Evolutionary conservation across 1,140 invertebrate species (phyloP).

Genomic region (Cryptotermes secundus): DNA sequence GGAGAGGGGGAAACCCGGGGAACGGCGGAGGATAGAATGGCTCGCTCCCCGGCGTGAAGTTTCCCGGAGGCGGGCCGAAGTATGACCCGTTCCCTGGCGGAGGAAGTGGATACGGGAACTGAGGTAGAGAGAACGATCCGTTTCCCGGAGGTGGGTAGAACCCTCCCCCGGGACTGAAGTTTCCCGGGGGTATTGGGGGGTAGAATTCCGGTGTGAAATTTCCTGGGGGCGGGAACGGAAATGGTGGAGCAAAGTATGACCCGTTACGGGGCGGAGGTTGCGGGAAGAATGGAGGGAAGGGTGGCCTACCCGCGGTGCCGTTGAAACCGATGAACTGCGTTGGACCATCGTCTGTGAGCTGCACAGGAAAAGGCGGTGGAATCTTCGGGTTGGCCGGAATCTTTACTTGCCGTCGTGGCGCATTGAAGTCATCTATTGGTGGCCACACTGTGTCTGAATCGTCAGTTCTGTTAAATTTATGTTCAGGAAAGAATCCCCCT

Average conservation of each 20-base stretch:
- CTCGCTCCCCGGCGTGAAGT: constrained; percentile 60
- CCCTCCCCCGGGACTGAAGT: constrained; percentile 60
- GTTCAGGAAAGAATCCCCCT: constrained; percentile 65
- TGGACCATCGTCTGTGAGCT: constrained; percentile 75
- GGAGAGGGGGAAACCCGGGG: constrained; percentile 46
- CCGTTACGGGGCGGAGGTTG: constrained; percentile 51
- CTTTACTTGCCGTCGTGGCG: constrained; percentile 75
- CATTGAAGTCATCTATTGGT: constrained; percentile 79
- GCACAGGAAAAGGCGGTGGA: constrained; percentile 86
- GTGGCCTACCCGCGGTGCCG: constrained; percentile 41
- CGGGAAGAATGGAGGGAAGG: constrained; percentile 44
- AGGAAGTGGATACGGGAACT: constrained; percentile 40
- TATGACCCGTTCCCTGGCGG: constrained; percentile 29
- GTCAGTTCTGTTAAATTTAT: constrained; percentile 47
- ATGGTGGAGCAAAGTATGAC: constrained; percentile 54
- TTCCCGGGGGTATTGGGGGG: constrained; percentile 49
- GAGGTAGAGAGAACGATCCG: constrained; percentile 31
- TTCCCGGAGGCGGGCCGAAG: constrained; percentile 49
- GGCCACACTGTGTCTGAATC: constrained; percentile 58
- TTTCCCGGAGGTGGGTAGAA: constrained; percentile 32
- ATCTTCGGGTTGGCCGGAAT: constrained; percentile 71
- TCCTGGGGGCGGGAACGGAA: constrained; percentile 49
- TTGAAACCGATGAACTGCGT: constrained; percentile 66
- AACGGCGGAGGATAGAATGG: constrained; percentile 55
- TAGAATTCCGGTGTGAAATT: constrained; percentile 31